Evolutionary conservation across 2,888 invertebrate genomes (phyloP).

Genomic region (Dioctria linearis): DNA sequence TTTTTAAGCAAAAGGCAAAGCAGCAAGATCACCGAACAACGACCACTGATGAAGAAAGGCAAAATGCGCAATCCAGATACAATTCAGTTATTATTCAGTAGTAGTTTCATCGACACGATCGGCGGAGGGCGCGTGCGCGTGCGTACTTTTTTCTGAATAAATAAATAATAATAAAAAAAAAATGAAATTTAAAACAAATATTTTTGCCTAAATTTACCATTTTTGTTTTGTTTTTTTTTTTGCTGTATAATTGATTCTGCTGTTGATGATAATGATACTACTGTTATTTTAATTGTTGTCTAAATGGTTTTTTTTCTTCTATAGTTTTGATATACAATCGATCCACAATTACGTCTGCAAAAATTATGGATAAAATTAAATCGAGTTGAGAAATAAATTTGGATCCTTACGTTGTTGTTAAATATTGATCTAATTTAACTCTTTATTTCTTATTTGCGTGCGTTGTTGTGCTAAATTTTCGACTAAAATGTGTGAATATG

Average conservation of each 20-base stretch:
- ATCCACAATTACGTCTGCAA: no score
- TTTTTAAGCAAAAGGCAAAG: no score
- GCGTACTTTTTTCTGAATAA: slow-evolving; percentile 20
- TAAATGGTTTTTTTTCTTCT: no score
- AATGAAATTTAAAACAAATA: neutral
- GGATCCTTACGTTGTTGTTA: no score
- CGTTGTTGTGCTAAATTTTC: no score
- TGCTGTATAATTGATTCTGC: neutral
- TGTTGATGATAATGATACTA: slow-evolving; percentile 23
- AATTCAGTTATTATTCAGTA: slow-evolving; percentile 56
- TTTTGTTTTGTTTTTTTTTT: neutral
- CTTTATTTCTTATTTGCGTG: no score
- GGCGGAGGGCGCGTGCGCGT: slow-evolving; percentile 53
- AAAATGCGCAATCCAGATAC: slow-evolving; percentile 56
- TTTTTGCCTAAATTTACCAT: slow-evolving; percentile 44
- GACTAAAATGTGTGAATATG: no score
- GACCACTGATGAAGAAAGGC: slow-evolving; percentile 33
- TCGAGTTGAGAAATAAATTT: no score
- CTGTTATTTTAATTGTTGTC: neutral
- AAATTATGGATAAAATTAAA: no score
- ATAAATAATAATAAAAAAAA: no score
- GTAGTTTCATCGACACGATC: slow-evolving; percentile 56
- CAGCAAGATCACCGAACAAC: neutral
- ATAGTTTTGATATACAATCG: no score
- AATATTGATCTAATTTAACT: no score